Evolutionary conservation across 1,140 invertebrate genomes (phyloP).

Genomic region (Caenorhabditis inopinata): DNA sequence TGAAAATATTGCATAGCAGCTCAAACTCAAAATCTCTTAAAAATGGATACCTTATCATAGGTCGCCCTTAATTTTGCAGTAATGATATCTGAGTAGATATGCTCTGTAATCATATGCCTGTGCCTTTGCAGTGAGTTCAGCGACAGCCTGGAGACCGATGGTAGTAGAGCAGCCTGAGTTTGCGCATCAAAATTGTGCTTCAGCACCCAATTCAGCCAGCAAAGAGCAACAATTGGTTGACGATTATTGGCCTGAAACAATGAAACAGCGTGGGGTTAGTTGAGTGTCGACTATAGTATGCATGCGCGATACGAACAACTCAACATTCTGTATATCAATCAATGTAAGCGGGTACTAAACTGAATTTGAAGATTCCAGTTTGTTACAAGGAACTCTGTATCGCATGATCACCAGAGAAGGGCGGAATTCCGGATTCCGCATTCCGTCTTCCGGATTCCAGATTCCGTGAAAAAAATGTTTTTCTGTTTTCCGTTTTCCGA

Average conservation of each 20-base stretch:
- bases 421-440: too few relatives aligned
- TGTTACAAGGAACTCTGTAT: too few relatives aligned
- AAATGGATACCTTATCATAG: slow-evolving; percentile 57
- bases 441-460: too few relatives aligned
- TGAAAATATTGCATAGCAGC: slow-evolving; percentile 39
- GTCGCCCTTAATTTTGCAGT: slow-evolving; percentile 60
- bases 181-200: slow-evolving; percentile 62
- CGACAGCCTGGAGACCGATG: slow-evolving; percentile 57
- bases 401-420: too few relatives aligned
- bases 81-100: slow-evolving; percentile 58
- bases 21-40: background rate
- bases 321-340: too few relatives aligned
- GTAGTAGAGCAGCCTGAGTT: slow-evolving; percentile 60
- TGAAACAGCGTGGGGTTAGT: too few relatives aligned
- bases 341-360: too few relatives aligned
- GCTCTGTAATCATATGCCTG: slow-evolving; percentile 62
- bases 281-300: too few relatives aligned
- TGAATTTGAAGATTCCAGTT: too few relatives aligned
- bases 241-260: slow-evolving; percentile 55
- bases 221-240: slow-evolving; percentile 62
- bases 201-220: slow-evolving; percentile 65
- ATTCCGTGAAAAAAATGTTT: too few relatives aligned
- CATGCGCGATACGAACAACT: too few relatives aligned
- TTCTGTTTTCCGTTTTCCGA: too few relatives aligned
- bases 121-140: slow-evolving; percentile 58